These are phyloP conservation scores for Psammodynastes pulverulentus DNA, from an alignment of 2,113 vertebrate species.

Conservation along the genomic window DNA sequence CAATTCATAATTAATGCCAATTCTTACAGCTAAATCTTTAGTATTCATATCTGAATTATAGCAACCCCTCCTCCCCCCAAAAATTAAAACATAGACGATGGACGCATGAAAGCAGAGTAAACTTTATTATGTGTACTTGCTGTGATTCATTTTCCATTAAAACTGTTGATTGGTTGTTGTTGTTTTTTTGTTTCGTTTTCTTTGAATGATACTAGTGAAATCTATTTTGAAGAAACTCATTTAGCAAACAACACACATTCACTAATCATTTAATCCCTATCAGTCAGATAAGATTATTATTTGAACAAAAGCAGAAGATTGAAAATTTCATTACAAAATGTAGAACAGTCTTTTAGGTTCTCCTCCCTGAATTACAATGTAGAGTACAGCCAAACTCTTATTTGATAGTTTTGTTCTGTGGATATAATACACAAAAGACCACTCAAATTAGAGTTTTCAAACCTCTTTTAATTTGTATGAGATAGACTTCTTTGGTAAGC, in stretches of 20 bases:
- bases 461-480: background rate
- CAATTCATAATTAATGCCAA: background rate
- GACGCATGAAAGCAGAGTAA: background rate
- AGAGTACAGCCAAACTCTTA: background rate
- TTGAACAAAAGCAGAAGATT: slow-evolving; percentile 24
- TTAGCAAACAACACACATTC: slow-evolving; percentile 45
- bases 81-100: slow-evolving; percentile 23
- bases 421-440: background rate
- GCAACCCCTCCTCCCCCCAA: background rate
- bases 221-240: slow-evolving; percentile 30
- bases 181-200: slow-evolving; percentile 14
- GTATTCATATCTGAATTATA: slow-evolving; percentile 37
- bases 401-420: slow-evolving; percentile 27
- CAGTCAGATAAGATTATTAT: slow-evolving; percentile 54
- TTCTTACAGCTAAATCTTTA: background rate
- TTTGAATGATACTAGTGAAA: slow-evolving; percentile 27
- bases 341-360: background rate
- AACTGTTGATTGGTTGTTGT: background rate
- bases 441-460: background rate
- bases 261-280: slow-evolving; percentile 54
- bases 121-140: background rate
- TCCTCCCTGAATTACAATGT: background rate
- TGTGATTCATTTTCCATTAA: slow-evolving; percentile 17
- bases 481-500: background rate
- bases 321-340: slow-evolving; percentile 42